Percentiles rank a stretch among this genome's conserved stretches.
These are phyloP conservation scores for Paramuricea clavata DNA, from an alignment of 92 coral and sea anemone species.

Conservation along the genomic window DNA sequence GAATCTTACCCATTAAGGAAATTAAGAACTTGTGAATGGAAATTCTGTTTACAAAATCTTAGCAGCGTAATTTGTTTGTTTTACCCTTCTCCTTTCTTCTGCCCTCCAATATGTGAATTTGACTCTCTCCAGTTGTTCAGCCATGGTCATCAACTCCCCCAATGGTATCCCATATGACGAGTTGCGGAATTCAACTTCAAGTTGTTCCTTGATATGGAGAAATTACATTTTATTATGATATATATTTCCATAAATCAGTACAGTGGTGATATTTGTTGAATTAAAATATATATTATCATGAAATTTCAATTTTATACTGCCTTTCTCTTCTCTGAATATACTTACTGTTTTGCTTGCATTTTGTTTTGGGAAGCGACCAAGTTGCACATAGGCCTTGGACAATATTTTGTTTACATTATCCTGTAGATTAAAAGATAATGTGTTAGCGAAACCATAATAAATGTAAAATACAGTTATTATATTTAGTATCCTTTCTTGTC, in stretches of 20 bases:
- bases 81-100: not conserved
- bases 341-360: constrained; percentile 6
- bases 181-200: not conserved
- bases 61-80: not conserved
- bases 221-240: not conserved
- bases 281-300: not conserved
- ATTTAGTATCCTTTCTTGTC: no score
- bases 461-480: not conserved
- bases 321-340: no score
- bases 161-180: not conserved
- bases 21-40: not conserved
- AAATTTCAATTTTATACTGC: not conserved
- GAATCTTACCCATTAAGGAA: no score
- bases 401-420: not conserved
- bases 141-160: not conserved
- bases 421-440: not conserved
- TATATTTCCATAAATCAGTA: not conserved
- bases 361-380: not conserved
- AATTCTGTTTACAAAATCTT: not conserved
- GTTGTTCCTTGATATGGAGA: constrained; percentile 8
- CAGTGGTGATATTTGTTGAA: not conserved
- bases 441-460: not conserved
- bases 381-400: not conserved
- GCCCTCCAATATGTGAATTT: not conserved
- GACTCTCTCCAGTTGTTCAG: not conserved